phyloP scores from a whole-genome alignment of 2,888 invertebrate genomes.

The Erebia palarica region DNA sequence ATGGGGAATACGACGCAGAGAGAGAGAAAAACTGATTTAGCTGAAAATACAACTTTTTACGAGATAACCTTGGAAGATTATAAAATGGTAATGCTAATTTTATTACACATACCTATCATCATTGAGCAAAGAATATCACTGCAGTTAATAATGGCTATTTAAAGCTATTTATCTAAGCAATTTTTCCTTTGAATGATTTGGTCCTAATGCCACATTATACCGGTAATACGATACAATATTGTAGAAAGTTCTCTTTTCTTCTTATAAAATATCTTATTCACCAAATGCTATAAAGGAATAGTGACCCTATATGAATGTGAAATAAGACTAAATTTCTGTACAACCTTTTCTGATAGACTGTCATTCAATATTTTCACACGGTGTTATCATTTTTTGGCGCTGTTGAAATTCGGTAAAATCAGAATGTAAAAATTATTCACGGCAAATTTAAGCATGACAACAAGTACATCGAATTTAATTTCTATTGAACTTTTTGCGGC shows the following conservation, averaged over 20 bases:
- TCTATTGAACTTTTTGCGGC: background rate
- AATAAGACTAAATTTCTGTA: constrained; percentile 3
- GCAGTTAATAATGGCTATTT: background rate
- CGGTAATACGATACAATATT: constrained; percentile 75
- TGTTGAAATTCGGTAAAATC: constrained; percentile 7
- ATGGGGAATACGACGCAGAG: too few species aligned
- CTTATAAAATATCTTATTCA: constrained; percentile 44
- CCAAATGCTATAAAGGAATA: background rate
- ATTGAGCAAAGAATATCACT: background rate
- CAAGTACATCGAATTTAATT: constrained; percentile 18
- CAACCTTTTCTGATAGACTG: constrained; percentile 61
- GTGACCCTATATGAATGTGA: background rate
- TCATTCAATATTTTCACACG: constrained; percentile 73
- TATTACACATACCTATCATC: background rate
- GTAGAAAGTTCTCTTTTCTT: constrained; percentile 52
- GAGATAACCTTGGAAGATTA: background rate
- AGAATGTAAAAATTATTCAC: background rate
- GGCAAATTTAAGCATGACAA: constrained; percentile 37
- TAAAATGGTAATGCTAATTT: background rate
- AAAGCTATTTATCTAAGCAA: constrained; percentile 71
- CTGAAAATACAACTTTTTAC: background rate
- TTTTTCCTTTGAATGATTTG: constrained; percentile 76
- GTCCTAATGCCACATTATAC: constrained; percentile 72
- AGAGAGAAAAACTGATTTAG: background rate
- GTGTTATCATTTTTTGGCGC: constrained; percentile 66